Base-by-base conservation (phyloP, 2,888 invertebrate genomes). In the Drosophila subquinaria region DNA sequence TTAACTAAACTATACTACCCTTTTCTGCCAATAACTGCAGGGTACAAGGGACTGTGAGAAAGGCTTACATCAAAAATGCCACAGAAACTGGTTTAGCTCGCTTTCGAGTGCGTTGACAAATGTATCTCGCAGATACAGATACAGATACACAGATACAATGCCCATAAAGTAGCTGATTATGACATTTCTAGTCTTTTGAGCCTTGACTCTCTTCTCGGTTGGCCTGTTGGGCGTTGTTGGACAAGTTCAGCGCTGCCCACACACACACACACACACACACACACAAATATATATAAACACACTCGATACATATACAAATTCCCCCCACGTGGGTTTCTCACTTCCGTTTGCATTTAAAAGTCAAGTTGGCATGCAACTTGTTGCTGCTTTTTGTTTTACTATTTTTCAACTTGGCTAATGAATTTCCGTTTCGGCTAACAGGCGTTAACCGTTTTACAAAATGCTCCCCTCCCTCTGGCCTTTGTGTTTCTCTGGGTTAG, bases 351-450 rank as follows among this genome's bases (percentile, higher is more conserved):
- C 82, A 76, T 65, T 71, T 48, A 42, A 62, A 51, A 60, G 45
- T 55, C 45, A 48, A 20, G 38, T 35, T 48, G 45, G 73, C 62
- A 47, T 45, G 64, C 55, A 51, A 52, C 30, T 60, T 68, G 51
- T n/a, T 51, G 35, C 52, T 66, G 60, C 0, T 38, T n/a, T 6
- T 36, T 36, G 1, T 35, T 35, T 35, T 13, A 13, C 64, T n/a
- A 55, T 36, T 27, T 23, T 57, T 27, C 45, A 81, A 73, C 70
- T 81, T 79, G 82, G 82, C 89, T 86, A 89, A 89, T 87, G 89
- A 84, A 82, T 86, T 86, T 86, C 89, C 86, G 86, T 73, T 88
- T 59, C 27, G 76, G 79, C 60, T 56, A 77, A 70, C 61, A 70
- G 67, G 63, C 64, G 71, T 73, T 70, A 57, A 73, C 53, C 69